Base-by-base conservation (phyloP, 2,113 vertebrate genomes). In the Rhinolophus ferrumequinum region DNA sequence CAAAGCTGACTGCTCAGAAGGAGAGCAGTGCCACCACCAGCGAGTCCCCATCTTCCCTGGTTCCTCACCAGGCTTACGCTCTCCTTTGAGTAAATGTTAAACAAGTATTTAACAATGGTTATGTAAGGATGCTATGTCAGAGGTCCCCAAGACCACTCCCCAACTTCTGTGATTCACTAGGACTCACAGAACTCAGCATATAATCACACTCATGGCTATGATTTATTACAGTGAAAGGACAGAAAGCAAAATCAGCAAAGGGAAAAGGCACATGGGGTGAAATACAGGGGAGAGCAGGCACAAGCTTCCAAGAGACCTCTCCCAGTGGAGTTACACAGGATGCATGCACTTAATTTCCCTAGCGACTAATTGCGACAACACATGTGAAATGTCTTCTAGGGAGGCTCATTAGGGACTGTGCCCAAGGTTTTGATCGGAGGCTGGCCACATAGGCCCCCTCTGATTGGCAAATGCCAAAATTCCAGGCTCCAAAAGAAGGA, bases 401-500 rank as follows among this genome's bases (percentile, higher is more conserved):
- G 83, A 96, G 72, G 26, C 30, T 95, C 87, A 96, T 33, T 15
- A 82, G 69, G 67, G 82, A 93, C 44, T 91, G 67, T 50, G 7
- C 18, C 67, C 56, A 81, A 9, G 21, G 50, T 35, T 97, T 93
- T 88, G 41, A 95, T 12, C 91, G 79, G 33, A 38, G 30, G 47
- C 41, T 96, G 41, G 67, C 88, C 73, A 93, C 41, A 89, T 0
- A 91, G 72, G 64, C 5, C 64, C 21, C 58, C n/a, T 92, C 50
- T 94, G 54, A 72, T n/a, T 88, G 38, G 86, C 62, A 95, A 88
- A 91, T 72, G 93, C 70, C 35, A 93, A 94, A 89, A 92, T 92
- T 89, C 69, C 75, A 97, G 90, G 93, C 79, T 86, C 47, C 47
- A 85, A 50, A 50, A 93, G 77, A 97, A 97, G 91, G 76, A 88